Evolutionary conservation across 1,140 invertebrate species (phyloP), one percentile per base, ranked within the genome.

Genomic region (Drepana arcuata): DNA sequence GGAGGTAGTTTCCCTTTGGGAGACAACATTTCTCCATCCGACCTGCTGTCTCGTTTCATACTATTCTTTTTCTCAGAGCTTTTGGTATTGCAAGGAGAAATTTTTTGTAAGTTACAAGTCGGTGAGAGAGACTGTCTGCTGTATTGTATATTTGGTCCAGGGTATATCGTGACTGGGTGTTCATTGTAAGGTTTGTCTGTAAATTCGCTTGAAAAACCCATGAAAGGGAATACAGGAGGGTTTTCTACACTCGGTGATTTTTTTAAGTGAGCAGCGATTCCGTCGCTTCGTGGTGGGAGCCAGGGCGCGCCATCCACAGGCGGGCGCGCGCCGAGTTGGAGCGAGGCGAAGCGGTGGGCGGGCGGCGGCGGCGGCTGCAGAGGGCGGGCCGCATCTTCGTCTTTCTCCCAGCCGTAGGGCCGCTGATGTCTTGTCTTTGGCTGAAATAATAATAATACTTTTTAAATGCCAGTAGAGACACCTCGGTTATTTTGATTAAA

Each of bases 401-500:
- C 77, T 56, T 88, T 90, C 50, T 91, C 89, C 89, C 90, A 91
- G 2, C 90, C 90, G 47, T 88, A 91, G 5, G 90, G 89, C 46
- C 90, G 83, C 64, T 90, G 89, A 54, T 91, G 90, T 36, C 88
- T 86, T 7, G 90, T 91, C 80, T 92, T 91, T 9, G 91, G 90
- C 90, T 91, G 75, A 41, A 79, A 55, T 33, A 35, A 50, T 41
- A 24, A 34, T 41, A 23, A 25, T n/a, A n/a, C n/a, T n/a, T n/a
- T n/a, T n/a, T n/a, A n/a, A n/a, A n/a, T n/a, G n/a, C n/a, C n/a
- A n/a, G n/a, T n/a, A n/a, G n/a, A n/a, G n/a, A n/a, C n/a, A n/a
- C n/a, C n/a, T n/a, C n/a, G n/a, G n/a, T n/a, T n/a, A n/a, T n/a
- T n/a, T n/a, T n/a, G n/a, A n/a, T n/a, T n/a, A n/a, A n/a, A n/a